Conservation (phyloP, 2,797 vertebrate genomes). For the Tragelaphus oryx region DNA sequence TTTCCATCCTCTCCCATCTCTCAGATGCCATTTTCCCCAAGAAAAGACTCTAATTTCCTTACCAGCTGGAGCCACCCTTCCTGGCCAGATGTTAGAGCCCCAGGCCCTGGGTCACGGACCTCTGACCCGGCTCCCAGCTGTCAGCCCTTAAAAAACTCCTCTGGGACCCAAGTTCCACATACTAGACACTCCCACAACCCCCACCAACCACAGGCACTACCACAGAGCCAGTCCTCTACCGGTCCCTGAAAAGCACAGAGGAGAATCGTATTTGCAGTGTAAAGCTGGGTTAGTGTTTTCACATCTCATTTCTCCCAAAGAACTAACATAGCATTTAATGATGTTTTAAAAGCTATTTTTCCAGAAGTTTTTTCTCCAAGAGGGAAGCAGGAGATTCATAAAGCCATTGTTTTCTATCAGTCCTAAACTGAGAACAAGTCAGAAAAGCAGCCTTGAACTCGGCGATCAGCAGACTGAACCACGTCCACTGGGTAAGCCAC, state of each 20-base stretch:
- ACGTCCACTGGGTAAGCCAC: fast-evolving
- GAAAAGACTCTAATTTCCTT: neutral
- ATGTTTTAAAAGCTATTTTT: neutral
- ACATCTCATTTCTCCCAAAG: neutral
- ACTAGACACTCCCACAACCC: too few relatives aligned
- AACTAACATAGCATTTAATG: neutral
- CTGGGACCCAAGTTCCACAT: neutral
- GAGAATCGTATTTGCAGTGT: neutral
- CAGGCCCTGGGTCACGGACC: neutral
- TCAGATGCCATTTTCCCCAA: neutral
- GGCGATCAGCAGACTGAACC: fast-evolving
- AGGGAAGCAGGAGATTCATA: neutral
- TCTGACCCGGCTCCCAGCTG: neutral
- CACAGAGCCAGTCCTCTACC: neutral
- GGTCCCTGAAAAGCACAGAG: neutral
- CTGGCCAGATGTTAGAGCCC: conserved; percentile 26
- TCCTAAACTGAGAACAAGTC: neutral
- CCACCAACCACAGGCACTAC: neutral
- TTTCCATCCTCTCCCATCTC: neutral
- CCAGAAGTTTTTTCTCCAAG: neutral
- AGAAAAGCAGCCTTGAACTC: neutral
- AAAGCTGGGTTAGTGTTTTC: neutral
- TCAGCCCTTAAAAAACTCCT: neutral
- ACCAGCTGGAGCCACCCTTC: neutral
- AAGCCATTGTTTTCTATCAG: neutral